Evolutionary conservation across 2,113 vertebrate genomes (phyloP).

Genomic region (Clarias batrachus): DNA sequence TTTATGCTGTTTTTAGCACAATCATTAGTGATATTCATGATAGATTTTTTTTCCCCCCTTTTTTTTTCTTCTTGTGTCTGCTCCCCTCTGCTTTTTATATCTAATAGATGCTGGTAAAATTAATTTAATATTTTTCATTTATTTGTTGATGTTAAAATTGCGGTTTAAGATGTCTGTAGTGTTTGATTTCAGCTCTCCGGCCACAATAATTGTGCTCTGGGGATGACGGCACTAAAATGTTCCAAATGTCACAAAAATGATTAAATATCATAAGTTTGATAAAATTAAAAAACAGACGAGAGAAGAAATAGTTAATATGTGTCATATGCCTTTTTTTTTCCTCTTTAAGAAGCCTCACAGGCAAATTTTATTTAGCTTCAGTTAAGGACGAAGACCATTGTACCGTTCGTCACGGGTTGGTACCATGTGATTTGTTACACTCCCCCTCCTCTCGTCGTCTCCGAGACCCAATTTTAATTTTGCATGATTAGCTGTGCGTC

Average conservation of each 20-base stretch:
- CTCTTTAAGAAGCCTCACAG: slow-evolving; percentile 87
- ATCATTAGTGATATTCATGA: slow-evolving; percentile 99
- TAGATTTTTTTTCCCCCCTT: slow-evolving; percentile 89
- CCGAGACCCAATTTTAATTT: slow-evolving; percentile 95
- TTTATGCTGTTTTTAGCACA: slow-evolving; percentile 99
- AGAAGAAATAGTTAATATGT: slow-evolving; percentile 77
- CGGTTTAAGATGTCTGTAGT: slow-evolving; percentile 83
- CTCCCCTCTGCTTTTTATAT: slow-evolving; percentile 80
- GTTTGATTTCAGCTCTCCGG: slow-evolving; percentile 85
- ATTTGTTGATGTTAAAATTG: slow-evolving; percentile 88
- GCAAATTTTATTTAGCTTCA: slow-evolving; percentile 93
- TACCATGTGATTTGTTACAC: slow-evolving; percentile 91
- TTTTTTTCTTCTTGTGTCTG: slow-evolving; percentile 76
- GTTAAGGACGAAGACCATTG: slow-evolving; percentile 86
- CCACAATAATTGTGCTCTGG: slow-evolving; percentile 88
- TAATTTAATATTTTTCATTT: slow-evolving; percentile 90
- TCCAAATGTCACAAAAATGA: slow-evolving; percentile 92
- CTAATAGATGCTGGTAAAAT: slow-evolving; percentile 88
- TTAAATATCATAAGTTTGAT: slow-evolving; percentile 90
- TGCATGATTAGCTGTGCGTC: slow-evolving; percentile 99
- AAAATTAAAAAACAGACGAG: slow-evolving; percentile 65
- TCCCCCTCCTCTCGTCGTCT: slow-evolving; percentile 55
- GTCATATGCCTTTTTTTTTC: slow-evolving; percentile 69
- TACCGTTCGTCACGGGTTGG: slow-evolving; percentile 87
- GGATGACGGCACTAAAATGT: slow-evolving; percentile 83